A percentile compares a stretch with the other conserved stretches of the same genome.
phyloP scores from a whole-genome alignment of 1,140 invertebrate species.

The Cydia pomonella region DNA sequence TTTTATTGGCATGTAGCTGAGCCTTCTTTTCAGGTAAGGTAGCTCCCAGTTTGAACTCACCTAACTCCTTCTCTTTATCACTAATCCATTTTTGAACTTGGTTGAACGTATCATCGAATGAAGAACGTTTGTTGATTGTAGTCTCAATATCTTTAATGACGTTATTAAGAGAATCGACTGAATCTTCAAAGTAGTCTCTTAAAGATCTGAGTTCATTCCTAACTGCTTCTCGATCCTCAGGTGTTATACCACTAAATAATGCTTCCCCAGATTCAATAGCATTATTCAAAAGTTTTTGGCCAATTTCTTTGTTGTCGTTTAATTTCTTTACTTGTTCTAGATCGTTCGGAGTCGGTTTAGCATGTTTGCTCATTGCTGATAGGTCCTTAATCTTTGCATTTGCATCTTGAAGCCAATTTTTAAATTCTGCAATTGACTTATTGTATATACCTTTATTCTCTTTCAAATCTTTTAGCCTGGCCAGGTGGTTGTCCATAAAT shows the following conservation, averaged over 20 bases:
- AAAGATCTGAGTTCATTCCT: slow-evolving; percentile 90
- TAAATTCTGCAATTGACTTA: slow-evolving; percentile 85
- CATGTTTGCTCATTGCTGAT: slow-evolving; percentile 84
- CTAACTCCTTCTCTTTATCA: slow-evolving; percentile 86
- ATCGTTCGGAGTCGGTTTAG: slow-evolving; percentile 85
- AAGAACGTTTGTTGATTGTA: slow-evolving; percentile 92
- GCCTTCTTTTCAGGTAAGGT: slow-evolving; percentile 92
- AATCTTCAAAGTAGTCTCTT: slow-evolving; percentile 90
- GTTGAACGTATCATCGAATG: slow-evolving; percentile 93
- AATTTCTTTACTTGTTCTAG: slow-evolving; percentile 88
- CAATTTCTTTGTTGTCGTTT: slow-evolving; percentile 88
- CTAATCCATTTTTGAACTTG: slow-evolving; percentile 91
- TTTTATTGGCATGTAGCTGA: slow-evolving; percentile 88
- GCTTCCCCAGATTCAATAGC: slow-evolving; percentile 93
- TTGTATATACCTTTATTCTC: slow-evolving; percentile 85
- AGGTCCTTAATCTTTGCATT: slow-evolving; percentile 87
- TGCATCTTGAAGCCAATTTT: slow-evolving; percentile 89
- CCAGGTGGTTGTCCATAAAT: slow-evolving; percentile 85
- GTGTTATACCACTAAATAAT: slow-evolving; percentile 92
- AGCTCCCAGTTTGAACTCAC: slow-evolving; percentile 85
- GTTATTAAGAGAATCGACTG: slow-evolving; percentile 91
- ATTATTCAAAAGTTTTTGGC: slow-evolving; percentile 88
- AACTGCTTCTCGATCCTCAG: slow-evolving; percentile 92
- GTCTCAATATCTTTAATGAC: slow-evolving; percentile 93
- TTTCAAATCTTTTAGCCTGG: slow-evolving; percentile 85